phyloP scores from a whole-genome alignment of 2,888 invertebrate genomes.

The Drosophila prolongata region DNA sequence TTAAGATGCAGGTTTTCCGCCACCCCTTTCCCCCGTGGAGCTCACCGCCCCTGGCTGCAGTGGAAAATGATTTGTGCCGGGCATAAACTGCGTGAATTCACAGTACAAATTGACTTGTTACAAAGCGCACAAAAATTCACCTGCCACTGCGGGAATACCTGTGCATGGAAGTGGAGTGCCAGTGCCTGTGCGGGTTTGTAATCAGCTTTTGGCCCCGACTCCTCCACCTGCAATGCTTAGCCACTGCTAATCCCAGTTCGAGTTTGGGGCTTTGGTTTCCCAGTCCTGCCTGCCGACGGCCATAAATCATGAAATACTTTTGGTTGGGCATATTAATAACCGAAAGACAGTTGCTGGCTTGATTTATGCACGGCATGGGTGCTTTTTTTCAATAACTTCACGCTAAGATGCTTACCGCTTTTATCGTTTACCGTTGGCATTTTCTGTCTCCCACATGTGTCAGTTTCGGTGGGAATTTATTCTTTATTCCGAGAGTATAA shows the following conservation, averaged over 20 bases:
- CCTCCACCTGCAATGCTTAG: conserved; percentile 26
- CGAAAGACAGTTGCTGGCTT: conserved; percentile 61
- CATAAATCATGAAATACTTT: conserved; percentile 66
- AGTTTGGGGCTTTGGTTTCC: conserved; percentile 21
- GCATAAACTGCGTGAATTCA: conserved; percentile 61
- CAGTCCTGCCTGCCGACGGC: conserved; percentile 15
- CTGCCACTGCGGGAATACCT: conserved; percentile 25
- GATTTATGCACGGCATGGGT: conserved; percentile 57
- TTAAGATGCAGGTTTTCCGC: conserved; percentile 47
- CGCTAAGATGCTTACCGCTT: conserved; percentile 28
- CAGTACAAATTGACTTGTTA: conserved; percentile 73
- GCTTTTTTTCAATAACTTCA: conserved; percentile 46
- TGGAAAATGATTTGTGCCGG: conserved; percentile 60
- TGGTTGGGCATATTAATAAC: conserved; percentile 67
- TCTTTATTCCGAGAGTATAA: conserved; percentile 11
- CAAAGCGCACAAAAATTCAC: conserved; percentile 40
- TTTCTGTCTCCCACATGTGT: conserved; percentile 35
- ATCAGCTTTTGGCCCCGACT: conserved; percentile 50
- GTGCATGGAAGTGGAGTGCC: background rate
- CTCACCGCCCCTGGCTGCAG: conserved; percentile 11
- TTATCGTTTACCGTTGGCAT: conserved; percentile 10
- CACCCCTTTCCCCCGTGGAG: background rate
- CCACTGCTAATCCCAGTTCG: conserved; percentile 49
- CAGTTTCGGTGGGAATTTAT: conserved; percentile 29
- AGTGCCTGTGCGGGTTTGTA: conserved; percentile 27